Base-by-base conservation (phyloP, 1,140 invertebrate species). In the Drosophila triauraria region DNA sequence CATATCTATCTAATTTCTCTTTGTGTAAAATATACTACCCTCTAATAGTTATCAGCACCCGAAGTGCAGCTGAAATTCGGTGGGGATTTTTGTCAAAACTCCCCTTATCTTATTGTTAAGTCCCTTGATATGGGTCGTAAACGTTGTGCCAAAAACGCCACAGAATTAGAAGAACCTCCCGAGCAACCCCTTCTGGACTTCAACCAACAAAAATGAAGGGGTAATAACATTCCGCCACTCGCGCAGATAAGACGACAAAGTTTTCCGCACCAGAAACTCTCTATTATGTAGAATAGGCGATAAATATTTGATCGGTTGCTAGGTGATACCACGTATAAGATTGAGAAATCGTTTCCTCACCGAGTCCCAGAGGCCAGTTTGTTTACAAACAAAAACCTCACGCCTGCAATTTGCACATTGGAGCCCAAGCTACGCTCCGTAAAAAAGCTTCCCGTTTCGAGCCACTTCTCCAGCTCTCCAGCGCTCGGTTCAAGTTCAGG, bases 81-180 rank as follows among this genome's bases (percentile, higher is more conserved):
- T 60, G 57, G 80, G 59, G 68, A 13, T 65, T 81, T 82, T 81
- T 64, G 46, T 62, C 48, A 43, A 63, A 63, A 51, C 46, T 62
- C 25, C 53, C 42, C 59, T 84, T 85, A 84, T 85, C 81, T 43
- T 56, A n/a, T 48, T 47, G 48, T 54, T 60, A 72, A 68, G 54
- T 25, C 60, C 56, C 44, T 59, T 78, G 74, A 82, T 82, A 80
- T 78, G 65, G 59, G 61, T 81, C 65, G 53, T 83, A 80, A 85
- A 85, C 30, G 69, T 42, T 27, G 30, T 10, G 38, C 30, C 44
- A 56, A 43, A 72, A 72, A 30, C 12, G 38, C 30, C 51, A 23
- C 44, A 43, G n/a, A 51, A 48, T 69, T 71, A 30, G 5, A 57
- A 40, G 17, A 38, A 12, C 64, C 53, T 50, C n/a, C n/a, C n/a